Evolutionary conservation across 2,797 vertebrate genomes (phyloP), one percentile per base, ranked within the genome.

Genomic region (Macropus fuliginosus): DNA sequence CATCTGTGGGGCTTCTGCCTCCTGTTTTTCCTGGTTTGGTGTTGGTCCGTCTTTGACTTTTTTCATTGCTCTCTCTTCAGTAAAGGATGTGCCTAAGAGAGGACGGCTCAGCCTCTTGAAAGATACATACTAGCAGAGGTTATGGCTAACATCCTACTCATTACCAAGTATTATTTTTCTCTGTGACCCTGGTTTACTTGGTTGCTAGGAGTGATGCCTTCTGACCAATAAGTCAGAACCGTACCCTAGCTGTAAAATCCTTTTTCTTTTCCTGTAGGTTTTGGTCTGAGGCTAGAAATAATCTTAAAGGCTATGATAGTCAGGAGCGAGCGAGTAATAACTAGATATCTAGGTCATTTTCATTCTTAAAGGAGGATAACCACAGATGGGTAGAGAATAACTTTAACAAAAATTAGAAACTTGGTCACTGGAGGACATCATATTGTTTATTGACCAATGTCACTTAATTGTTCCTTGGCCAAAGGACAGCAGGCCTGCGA

Each of bases 281-380:
- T 95, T 40, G 18, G 52, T 92, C n/a, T 81, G 74, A 91, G 54
- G 5, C 91, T 94, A 50, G 18, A 52, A 90, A 62, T 27, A 93
- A 66, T 18, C 56, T 1, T 13, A 89, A 94, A 94, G 93, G 27
- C 29, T 50, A 52, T 94, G 28, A 62, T 16, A 9, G 46, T 28
- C 21, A 91, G 55, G 46, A 56, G 31, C 50, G 74, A 13, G 0
- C 14, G 16, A 92, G 16, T 59, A 91, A 5, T 14, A 91, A 56
- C 46, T 13, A 81, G 90, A 92, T 27, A 57, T 56, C 50, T 40
- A 16, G 29, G 74, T 92, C 57, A 24, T 81, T 94, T 92, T 92
- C 87, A 57, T 95, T 95, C 95, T 54, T 55, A 87, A 95, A 87
- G 92, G 54, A 90, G 54, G 89, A 87, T 59, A 57, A 27, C 52